Base-by-base conservation (phyloP, 2,888 invertebrate genomes). In the Tryphoninae sp. region DNA sequence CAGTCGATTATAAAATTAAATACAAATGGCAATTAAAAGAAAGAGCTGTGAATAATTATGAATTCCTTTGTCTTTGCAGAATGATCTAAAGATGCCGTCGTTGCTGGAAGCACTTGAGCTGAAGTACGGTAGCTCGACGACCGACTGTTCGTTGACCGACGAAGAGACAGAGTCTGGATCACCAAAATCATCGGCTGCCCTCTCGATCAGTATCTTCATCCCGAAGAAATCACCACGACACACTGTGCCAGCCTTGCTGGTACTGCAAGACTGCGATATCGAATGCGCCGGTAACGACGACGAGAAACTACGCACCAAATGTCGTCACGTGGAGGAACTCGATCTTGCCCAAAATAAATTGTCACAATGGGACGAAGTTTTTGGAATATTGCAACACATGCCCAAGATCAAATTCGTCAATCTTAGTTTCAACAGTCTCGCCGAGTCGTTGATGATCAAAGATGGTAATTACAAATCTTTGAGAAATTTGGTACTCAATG, bases 311-410 rank as follows among this genome's bases (percentile, higher is more conserved):
- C 95, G 96, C 53, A 96, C 95, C 86, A 97, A 97, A 91, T 98
- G 97, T 91, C 95, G 96, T 72, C 95, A 96, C 87, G 98, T 98
- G n/a, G 96, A 97, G 87, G 98, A 98, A 92, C 94, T 98, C 86
- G 98, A 99, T 92, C 94, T 99, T 87, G 98, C 98, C 55, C 97
- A 98, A 91, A 99, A 99, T 92, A 96, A 96, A 91, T 94, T 98
- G 23, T 95, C 95, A 81, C 95, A 96, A 89, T 98, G 98, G 98
- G 94, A 95, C 86, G 98, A 98, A 94, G 95, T 98, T 26, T 96
- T 98, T 90, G 95, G 95, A 81, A 96, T 98, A 88, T 92, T 98
- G 83, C 95, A 96, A 89, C 96, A 97, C 90, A 97, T 98, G 94
- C 98, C 98, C 40, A 95, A 96, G 86, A 95, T 98, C 83, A 96